phyloP scores from a whole-genome alignment of 1,140 invertebrate species.

The Zaprionus inermis region DNA sequence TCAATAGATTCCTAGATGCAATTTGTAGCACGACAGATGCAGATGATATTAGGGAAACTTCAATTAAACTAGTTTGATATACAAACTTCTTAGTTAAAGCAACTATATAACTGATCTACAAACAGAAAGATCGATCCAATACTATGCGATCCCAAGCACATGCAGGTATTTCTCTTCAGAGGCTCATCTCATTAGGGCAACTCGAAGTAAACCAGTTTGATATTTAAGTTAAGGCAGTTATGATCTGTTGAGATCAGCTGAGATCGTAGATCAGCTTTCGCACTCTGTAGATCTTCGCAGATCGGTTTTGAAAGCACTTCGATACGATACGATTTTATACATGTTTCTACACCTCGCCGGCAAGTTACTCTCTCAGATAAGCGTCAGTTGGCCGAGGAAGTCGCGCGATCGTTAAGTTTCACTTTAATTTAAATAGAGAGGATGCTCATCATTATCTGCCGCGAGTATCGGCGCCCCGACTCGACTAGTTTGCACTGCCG shows the following conservation, averaged over 20 bases:
- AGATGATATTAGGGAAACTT: not conserved
- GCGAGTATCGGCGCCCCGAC: not conserved
- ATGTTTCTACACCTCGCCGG: not conserved
- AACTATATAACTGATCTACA: not conserved
- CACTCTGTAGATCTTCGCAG: no score
- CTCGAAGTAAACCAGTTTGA: no score
- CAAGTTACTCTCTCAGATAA: not conserved
- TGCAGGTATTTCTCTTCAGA: no score
- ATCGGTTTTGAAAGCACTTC: no score
- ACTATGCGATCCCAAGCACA: no score
- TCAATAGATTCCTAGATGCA: not conserved
- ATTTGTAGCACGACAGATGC: not conserved
- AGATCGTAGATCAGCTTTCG: no score
- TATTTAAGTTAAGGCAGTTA: no score
- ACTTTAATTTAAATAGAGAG: constrained; percentile 43
- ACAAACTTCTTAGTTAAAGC: not conserved
- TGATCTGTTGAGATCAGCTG: no score
- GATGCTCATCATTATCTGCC: constrained; percentile 44
- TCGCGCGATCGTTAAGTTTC: constrained; percentile 12
- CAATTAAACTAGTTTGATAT: not conserved
- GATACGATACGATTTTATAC: no score
- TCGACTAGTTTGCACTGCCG: not conserved
- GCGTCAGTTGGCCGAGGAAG: constrained; percentile 12
- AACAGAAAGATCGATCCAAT: no score
- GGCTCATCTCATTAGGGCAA: no score